phyloP scores from a whole-genome alignment of 2,113 vertebrate species.

The Chamaetylas fuelleborni region DNA sequence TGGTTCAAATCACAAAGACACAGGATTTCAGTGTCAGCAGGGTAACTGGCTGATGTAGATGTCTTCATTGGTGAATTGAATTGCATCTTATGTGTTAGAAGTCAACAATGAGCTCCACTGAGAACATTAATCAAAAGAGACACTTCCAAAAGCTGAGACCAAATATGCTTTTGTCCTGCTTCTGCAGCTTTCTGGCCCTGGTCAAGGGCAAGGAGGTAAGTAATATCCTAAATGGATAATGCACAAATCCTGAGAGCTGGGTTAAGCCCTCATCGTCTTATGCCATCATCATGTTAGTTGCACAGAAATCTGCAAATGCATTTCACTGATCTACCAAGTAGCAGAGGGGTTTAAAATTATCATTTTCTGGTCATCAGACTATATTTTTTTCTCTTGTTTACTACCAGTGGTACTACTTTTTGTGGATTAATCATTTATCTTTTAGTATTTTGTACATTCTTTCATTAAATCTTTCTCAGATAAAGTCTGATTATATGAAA shows the following conservation, averaged over 20 bases:
- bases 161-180: neutral
- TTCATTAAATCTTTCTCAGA: neutral
- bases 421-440: neutral
- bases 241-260: neutral
- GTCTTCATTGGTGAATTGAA: neutral
- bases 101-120: neutral
- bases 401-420: neutral
- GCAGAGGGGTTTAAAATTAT: neutral
- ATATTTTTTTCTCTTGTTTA: neutral
- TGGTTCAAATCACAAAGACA: neutral
- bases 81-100: neutral
- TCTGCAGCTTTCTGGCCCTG: neutral
- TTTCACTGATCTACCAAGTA: neutral
- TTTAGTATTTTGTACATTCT: neutral
- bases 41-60: neutral
- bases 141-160: neutral
- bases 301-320: neutral
- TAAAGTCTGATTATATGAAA: neutral
- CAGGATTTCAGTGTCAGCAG: neutral
- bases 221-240: neutral
- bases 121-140: conserved; percentile 1
- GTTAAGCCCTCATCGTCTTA: neutral
- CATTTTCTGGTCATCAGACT: neutral
- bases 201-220: neutral
- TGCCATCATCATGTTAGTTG: neutral